Percentiles rank a stretch among this genome's conserved stretches.
Evolutionary conservation across 2,113 vertebrate species (phyloP).

Genomic region (Speoplatyrhinus poulsoni): DNA sequence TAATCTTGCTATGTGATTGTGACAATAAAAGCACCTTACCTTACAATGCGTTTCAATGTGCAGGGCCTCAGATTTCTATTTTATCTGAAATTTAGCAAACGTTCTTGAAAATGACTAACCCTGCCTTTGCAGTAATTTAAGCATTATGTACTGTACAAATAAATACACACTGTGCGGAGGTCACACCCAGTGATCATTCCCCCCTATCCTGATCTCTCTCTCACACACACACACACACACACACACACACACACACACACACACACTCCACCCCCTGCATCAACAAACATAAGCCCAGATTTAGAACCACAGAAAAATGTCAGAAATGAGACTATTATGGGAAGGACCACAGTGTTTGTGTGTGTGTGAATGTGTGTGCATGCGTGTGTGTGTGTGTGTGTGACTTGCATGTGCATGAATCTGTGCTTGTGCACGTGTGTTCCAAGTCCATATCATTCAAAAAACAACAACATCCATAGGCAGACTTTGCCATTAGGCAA

Average conservation of each 20-base stretch:
- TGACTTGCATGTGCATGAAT: not conserved
- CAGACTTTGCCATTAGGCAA: too few relatives aligned
- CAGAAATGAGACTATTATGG: slow-evolving; percentile 69
- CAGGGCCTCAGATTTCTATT: too few relatives aligned
- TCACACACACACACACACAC: slow-evolving; percentile 3
- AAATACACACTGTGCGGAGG: slow-evolving; percentile 42
- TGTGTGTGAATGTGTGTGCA: not conserved
- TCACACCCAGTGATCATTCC: slow-evolving; percentile 19
- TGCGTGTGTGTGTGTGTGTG: slow-evolving; percentile 13
- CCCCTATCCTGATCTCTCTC: slow-evolving; percentile 10
- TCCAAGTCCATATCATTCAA: too few relatives aligned
- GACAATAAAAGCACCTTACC: too few relatives aligned
- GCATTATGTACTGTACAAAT: slow-evolving; percentile 39
- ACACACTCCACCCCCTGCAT: slow-evolving; percentile 44
- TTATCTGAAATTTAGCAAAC: too few relatives aligned
- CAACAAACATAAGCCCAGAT: slow-evolving; percentile 67
- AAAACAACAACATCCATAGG: too few relatives aligned
- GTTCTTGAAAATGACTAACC: too few relatives aligned
- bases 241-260: slow-evolving; percentile 5
- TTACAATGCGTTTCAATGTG: too few relatives aligned
- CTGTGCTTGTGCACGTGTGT: not conserved
- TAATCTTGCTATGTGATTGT: too few relatives aligned
- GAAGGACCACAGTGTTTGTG: slow-evolving; percentile 43
- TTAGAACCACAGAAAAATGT: slow-evolving; percentile 68
- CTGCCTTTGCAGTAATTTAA: slow-evolving; percentile 31